Evolutionary conservation across 35 echinoderm and acorn worm species (phyloP).

Genomic region (Strongylocentrotus purpuratus): DNA sequence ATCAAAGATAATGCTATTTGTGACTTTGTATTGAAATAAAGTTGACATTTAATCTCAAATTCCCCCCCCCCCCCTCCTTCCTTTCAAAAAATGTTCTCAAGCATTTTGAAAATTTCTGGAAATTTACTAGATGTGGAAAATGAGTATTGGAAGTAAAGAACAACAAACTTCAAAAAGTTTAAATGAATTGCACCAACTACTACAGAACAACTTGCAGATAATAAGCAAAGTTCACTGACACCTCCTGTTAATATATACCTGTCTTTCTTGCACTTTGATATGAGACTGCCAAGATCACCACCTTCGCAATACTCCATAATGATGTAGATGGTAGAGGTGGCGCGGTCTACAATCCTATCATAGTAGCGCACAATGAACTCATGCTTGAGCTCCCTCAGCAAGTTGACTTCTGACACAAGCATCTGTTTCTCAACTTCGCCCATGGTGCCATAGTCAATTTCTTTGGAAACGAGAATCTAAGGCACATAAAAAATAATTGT

Average conservation of each 20-base stretch:
- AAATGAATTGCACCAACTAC: too few species aligned
- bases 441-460: conserved; percentile 96
- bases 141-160: too few species aligned
- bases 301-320: conserved; percentile 74
- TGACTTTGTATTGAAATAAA: too few species aligned
- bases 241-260: conserved; percentile 46
- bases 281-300: conserved; percentile 84
- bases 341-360: conserved; percentile 86
- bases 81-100: too few species aligned
- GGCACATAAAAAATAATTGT: neutral
- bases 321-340: conserved; percentile 85
- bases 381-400: conserved; percentile 86
- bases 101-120: too few species aligned
- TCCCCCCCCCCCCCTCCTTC: too few species aligned
- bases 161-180: too few species aligned
- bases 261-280: conserved; percentile 88
- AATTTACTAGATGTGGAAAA: too few species aligned
- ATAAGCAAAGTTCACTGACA: too few species aligned
- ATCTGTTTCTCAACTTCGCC: conserved; percentile 88
- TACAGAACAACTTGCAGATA: too few species aligned
- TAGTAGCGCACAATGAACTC: conserved; percentile 85
- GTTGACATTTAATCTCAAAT: too few species aligned
- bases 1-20: too few species aligned
- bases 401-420: conserved; percentile 94
- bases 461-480: conserved; percentile 97